A percentile compares a stretch with the other conserved stretches of the same genome.
Evolutionary conservation across 2,888 invertebrate genomes (phyloP).

Genomic region (Galerucella calmariensis): DNA sequence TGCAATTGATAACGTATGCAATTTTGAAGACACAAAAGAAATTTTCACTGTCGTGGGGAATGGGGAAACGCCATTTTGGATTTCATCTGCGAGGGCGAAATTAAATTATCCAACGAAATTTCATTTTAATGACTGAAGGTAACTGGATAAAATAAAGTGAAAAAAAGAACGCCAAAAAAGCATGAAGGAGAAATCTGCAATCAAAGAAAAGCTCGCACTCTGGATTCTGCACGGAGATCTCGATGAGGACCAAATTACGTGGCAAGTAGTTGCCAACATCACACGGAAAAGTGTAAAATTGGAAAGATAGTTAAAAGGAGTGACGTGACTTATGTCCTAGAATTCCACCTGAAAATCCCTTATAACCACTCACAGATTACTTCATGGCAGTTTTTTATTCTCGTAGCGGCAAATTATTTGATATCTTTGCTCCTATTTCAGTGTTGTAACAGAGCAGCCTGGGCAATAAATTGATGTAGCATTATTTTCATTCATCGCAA

Average conservation of each 20-base stretch:
- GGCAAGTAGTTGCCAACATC: conserved; percentile 51
- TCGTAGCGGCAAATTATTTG: conserved; percentile 34
- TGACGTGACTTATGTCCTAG: conserved; percentile 46
- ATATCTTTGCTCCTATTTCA: conserved; percentile 29
- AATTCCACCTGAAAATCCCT: conserved; percentile 41
- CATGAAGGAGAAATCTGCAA: conserved; percentile 41
- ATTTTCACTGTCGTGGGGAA: neutral
- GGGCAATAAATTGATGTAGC: neutral
- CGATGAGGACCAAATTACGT: conserved; percentile 53
- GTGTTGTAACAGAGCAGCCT: conserved; percentile 1
- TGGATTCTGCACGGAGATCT: conserved; percentile 37
- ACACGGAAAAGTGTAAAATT: conserved; percentile 44
- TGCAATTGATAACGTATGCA: neutral
- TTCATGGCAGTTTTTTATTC: conserved; percentile 42
- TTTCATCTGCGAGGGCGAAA: conserved; percentile 24
- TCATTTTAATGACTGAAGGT: conserved; percentile 40
- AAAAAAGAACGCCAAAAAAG: conserved; percentile 27
- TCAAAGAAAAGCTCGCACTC: conserved; percentile 42
- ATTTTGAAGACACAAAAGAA: neutral
- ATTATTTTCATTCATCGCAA: neutral
- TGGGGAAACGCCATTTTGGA: conserved; percentile 24
- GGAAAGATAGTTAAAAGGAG: conserved; percentile 42
- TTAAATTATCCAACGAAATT: conserved; percentile 37
- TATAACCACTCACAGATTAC: conserved; percentile 42
- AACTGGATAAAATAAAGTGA: conserved; percentile 39